A percentile compares a stretch with the other conserved stretches of the same genome.
Evolutionary conservation across 2,797 vertebrate species (phyloP).

Genomic region (Linurgus olivaceus): DNA sequence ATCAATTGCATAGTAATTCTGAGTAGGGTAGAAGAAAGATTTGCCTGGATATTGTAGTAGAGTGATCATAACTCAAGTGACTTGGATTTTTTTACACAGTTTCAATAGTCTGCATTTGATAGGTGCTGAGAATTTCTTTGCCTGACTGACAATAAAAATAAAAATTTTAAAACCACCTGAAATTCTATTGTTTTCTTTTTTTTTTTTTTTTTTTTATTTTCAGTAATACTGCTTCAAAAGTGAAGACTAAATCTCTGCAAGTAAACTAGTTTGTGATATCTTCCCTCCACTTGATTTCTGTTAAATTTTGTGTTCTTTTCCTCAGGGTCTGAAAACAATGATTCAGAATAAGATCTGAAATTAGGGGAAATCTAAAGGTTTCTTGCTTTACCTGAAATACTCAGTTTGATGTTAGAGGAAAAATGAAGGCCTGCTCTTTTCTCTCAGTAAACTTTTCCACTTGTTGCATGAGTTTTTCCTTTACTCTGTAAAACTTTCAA

Average conservation of each 20-base stretch:
- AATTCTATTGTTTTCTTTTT: not conserved
- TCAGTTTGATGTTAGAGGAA: not conserved
- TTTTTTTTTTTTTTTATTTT: not conserved
- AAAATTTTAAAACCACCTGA: not conserved
- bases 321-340: not conserved
- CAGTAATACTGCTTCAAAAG: not conserved
- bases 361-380: not conserved
- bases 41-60: not conserved
- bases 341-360: not conserved
- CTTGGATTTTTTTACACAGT: not conserved
- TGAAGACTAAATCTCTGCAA: not conserved
- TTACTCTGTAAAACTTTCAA: not conserved
- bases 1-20: not conserved
- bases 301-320: not conserved
- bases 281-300: not conserved
- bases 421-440: not conserved
- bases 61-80: not conserved
- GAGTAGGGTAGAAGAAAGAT: not conserved
- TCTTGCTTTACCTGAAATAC: not conserved
- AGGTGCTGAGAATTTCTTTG: conserved; percentile 11
- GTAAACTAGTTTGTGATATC: not conserved
- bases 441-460: not conserved
- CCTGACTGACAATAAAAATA: conserved; percentile 39
- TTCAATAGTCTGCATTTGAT: not conserved
- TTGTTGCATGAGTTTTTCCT: not conserved